Percentiles rank a stretch among this genome's conserved stretches.
Evolutionary conservation across 2,888 invertebrate species (phyloP).

Genomic region (Erpobdella octoculata): DNA sequence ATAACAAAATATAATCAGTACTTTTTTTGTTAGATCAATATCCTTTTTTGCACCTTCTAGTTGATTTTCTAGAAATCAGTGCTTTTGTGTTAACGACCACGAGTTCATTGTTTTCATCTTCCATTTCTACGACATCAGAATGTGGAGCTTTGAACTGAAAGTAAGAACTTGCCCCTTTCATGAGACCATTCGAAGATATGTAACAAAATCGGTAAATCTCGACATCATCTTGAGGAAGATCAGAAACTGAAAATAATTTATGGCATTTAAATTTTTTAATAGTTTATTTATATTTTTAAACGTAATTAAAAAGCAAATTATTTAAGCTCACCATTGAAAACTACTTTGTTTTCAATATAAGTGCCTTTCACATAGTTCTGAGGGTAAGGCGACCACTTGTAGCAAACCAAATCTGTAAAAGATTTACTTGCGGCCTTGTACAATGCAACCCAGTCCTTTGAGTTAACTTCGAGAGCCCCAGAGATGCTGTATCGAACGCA

Average conservation of each 20-base stretch:
- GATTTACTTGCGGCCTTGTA: too few relatives aligned
- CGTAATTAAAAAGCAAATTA: too few relatives aligned
- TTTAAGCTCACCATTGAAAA: too few relatives aligned
- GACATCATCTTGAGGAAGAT: constrained; percentile 49
- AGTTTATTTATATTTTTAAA: too few relatives aligned
- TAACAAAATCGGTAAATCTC: constrained; percentile 53
- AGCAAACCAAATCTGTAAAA: too few relatives aligned
- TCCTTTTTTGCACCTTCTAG: constrained; percentile 33
- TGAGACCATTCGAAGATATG: constrained; percentile 45
- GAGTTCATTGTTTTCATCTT: constrained; percentile 44
- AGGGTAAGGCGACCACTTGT: too few relatives aligned
- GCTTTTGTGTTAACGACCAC: constrained; percentile 47
- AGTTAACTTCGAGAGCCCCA: too few relatives aligned
- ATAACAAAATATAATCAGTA: too few relatives aligned
- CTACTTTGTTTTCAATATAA: too few relatives aligned
- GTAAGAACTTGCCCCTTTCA: constrained; percentile 50
- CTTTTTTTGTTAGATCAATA: constrained; percentile 10
- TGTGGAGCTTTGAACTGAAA: constrained; percentile 48
- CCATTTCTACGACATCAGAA: constrained; percentile 47
- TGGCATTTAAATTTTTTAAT: background rate
- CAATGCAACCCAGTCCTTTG: too few relatives aligned
- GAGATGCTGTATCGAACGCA: too few relatives aligned
- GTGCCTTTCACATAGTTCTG: too few relatives aligned
- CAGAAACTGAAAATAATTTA: constrained; percentile 40
- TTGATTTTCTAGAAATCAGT: constrained; percentile 44